Conservation (phyloP, 2,888 invertebrate genomes). For the Drosophila bunnanda region DNA sequence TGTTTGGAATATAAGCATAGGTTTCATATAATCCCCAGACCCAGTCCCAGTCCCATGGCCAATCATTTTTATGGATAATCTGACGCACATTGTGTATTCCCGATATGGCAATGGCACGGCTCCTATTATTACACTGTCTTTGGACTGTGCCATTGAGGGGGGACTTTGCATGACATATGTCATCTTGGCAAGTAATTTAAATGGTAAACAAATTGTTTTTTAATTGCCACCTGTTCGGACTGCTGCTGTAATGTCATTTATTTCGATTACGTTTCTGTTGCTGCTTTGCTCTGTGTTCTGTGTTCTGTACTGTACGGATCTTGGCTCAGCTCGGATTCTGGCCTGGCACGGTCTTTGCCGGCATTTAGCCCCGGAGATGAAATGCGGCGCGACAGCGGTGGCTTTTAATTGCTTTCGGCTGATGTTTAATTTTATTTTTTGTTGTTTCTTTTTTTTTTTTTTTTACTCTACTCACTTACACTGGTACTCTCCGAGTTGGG, state of each 20-base stretch:
- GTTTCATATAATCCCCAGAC: background rate
- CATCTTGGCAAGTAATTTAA: slow-evolving; percentile 45
- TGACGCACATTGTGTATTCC: background rate
- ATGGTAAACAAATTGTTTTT: slow-evolving; percentile 54
- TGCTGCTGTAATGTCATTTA: slow-evolving; percentile 52
- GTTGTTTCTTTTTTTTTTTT: too few species aligned
- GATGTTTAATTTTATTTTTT: slow-evolving; percentile 15
- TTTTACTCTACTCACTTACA: slow-evolving; percentile 11
- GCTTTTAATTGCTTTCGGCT: slow-evolving; percentile 43
- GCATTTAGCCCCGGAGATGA: slow-evolving; percentile 35
- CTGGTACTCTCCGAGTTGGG: slow-evolving; percentile 17
- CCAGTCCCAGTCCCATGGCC: background rate
- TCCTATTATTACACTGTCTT: slow-evolving; percentile 17
- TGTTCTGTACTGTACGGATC: slow-evolving; percentile 3
- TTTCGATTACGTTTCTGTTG: slow-evolving; percentile 39
- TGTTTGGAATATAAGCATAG: background rate
- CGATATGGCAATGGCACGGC: background rate
- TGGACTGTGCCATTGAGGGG: slow-evolving; percentile 23
- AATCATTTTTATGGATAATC: background rate
- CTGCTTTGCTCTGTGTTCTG: background rate
- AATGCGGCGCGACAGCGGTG: slow-evolving; percentile 27
- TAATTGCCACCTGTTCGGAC: slow-evolving; percentile 54
- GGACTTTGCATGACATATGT: slow-evolving; percentile 45
- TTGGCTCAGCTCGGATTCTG: background rate
- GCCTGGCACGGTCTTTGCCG: slow-evolving; percentile 23